Base-by-base conservation (phyloP, 2,888 invertebrate genomes). In the Euphydryas editha region DNA sequence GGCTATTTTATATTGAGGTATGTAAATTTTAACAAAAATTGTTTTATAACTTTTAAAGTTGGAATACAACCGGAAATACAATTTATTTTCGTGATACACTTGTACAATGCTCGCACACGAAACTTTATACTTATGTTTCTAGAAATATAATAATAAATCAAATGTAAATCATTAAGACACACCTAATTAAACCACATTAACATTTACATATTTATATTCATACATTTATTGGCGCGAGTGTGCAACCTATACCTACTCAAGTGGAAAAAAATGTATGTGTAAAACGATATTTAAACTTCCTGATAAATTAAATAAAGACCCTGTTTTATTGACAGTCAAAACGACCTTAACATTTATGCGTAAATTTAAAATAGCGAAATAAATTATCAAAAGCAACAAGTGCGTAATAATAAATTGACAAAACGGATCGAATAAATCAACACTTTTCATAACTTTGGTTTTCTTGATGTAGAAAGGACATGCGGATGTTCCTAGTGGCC, bases 241-340 rank as follows among this genome's bases (percentile, higher is more conserved):
- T 44, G 42, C 42, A 44, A 44, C n/a, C 15, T 5, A 15, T n/a
- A n/a, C 6, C 42, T 3, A n/a, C n/a, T 13, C 51, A 63, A 49
- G 37, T 37, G 57, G 6, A 20, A 8, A 42, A 57, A 42, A 20
- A 6, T 10, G 17, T n/a, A 11, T 6, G n/a, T 17, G 30, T 54
- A 59, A 54, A 59, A 59, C 46, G 46, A 65, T 46, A 59, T 21
- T 55, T 21, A 30, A 47, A 55, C 65, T 55, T 55, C 37, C 44
- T 55, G 56, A 17, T 51, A 60, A 58, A 60, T 51, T 60, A 61
- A 68, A 64, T 68, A 63, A 2, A 68, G 58, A 71, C 71, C 71
- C 61, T 71, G 69, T 68, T 62, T 46, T 55, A 59, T 69, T 71
- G 64, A 69, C 71, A 71, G 68, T 66, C 68, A 59, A 61, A 68